Percentiles rank a stretch among this genome's conserved stretches.
These are phyloP conservation scores for Forbesichthys papilliferus DNA, from an alignment of 2,113 vertebrate species.

Conservation along the genomic window DNA sequence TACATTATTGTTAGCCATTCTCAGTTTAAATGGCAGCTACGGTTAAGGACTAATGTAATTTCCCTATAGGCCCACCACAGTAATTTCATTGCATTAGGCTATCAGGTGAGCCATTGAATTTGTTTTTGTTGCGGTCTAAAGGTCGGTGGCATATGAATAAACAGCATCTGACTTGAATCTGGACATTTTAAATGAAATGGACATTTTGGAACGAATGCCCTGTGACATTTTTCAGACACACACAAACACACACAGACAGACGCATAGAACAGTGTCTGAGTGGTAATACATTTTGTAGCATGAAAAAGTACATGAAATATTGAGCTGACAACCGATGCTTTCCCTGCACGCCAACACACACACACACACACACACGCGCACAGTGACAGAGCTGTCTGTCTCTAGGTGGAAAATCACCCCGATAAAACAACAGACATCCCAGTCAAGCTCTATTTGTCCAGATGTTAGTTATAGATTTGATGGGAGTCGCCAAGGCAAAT, in stretches of 20 bases:
- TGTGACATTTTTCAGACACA: background rate
- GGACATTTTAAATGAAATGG: constrained; percentile 28
- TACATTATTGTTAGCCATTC: constrained; percentile 7
- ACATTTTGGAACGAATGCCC: too few species aligned
- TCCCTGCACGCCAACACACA: background rate
- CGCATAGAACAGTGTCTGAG: background rate
- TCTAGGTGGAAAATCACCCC: constrained; percentile 7
- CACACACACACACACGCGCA: constrained; percentile 12
- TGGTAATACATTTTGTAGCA: constrained; percentile 37
- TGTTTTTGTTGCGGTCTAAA: constrained; percentile 21
- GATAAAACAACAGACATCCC: constrained; percentile 30
- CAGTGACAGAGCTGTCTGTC: constrained; percentile 9
- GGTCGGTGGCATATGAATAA: constrained; percentile 33
- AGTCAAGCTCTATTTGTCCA: constrained; percentile 33
- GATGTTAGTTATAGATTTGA: constrained; percentile 28
- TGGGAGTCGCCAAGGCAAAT: constrained; percentile 26
- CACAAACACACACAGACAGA: constrained; percentile 8
- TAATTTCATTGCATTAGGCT: constrained; percentile 25
- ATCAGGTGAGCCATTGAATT: constrained; percentile 27
- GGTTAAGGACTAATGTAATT: constrained; percentile 13
- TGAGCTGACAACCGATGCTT: constrained; percentile 42
- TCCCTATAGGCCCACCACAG: background rate
- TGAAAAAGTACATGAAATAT: constrained; percentile 55
- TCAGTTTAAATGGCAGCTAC: background rate
- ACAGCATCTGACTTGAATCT: constrained; percentile 3